Percentiles rank a stretch among this genome's conserved stretches.
Conservation (phyloP, 2,113 vertebrate species). For the Mobula birostris region DNA sequence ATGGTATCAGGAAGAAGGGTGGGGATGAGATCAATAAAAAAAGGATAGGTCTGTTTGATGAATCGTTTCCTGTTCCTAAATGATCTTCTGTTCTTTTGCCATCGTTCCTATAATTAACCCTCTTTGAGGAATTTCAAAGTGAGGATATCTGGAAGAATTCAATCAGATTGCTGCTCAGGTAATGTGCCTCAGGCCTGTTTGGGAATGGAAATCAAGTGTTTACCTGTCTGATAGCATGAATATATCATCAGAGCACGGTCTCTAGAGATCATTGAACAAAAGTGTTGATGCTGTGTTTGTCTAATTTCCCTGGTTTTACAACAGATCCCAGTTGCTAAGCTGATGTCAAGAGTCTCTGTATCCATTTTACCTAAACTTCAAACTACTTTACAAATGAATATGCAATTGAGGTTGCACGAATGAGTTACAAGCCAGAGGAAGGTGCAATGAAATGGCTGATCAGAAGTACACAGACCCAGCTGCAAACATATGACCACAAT, state of each 20-base stretch:
- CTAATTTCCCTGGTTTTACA: neutral
- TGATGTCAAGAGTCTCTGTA: neutral
- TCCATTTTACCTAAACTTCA: neutral
- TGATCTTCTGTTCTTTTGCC: slow-evolving; percentile 21
- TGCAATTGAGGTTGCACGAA: neutral
- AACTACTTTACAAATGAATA: neutral
- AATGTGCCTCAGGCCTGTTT: slow-evolving; percentile 16
- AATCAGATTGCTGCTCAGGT: slow-evolving; percentile 22
- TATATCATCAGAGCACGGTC: slow-evolving; percentile 2
- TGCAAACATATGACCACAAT: neutral
- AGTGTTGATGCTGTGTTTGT: neutral
- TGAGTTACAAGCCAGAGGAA: neutral
- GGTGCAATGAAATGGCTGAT: neutral
- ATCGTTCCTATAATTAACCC: slow-evolving; percentile 31
- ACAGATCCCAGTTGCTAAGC: neutral
- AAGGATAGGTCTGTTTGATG: neutral
- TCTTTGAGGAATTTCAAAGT: slow-evolving; percentile 14
- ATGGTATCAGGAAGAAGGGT: neutral
- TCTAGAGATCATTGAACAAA: neutral
- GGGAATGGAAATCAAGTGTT: neutral
- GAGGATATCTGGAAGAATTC: slow-evolving; percentile 4
- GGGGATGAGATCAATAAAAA: neutral
- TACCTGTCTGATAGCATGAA: slow-evolving; percentile 20
- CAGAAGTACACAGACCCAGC: neutral
- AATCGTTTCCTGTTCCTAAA: slow-evolving; percentile 18